These are phyloP conservation scores for Oncorhynchus kisutch DNA, from an alignment of 2,113 vertebrate genomes.

Conservation along the genomic window DNA sequence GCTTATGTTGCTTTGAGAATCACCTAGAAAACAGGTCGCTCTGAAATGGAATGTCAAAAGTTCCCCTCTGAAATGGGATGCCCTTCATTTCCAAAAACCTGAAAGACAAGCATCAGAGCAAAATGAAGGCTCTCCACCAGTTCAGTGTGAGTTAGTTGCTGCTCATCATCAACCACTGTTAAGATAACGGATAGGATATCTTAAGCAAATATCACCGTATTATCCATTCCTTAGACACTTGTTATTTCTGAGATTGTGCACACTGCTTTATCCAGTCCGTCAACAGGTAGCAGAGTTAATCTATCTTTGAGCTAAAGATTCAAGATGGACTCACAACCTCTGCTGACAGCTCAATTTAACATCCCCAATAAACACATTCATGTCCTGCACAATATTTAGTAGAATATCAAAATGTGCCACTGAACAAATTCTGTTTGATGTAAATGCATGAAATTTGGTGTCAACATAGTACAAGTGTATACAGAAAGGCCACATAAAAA, in stretches of 20 bases:
- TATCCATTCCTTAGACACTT: conserved; percentile 35
- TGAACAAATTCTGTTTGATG: too few species aligned
- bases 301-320: conserved; percentile 13
- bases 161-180: conserved; percentile 9
- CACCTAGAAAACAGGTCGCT: neutral
- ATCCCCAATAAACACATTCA: conserved; percentile 32
- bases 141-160: conserved; percentile 34
- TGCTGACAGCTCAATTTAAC: conserved; percentile 50
- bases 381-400: too few species aligned
- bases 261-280: conserved; percentile 46
- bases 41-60: too few species aligned
- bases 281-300: conserved; percentile 6
- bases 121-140: conserved; percentile 24
- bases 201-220: conserved; percentile 55
- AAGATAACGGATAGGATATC: conserved; percentile 53
- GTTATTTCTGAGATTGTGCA: conserved; percentile 27
- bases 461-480: too few species aligned
- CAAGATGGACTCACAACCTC: conserved; percentile 57
- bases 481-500: too few species aligned
- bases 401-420: too few species aligned
- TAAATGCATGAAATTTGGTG: too few species aligned
- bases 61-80: too few species aligned
- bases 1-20: neutral
- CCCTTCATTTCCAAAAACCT: neutral
- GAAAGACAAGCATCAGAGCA: conserved; percentile 38